Base-by-base conservation (phyloP, 1,140 invertebrate genomes). In the Pseudomyrmex dendroicus region DNA sequence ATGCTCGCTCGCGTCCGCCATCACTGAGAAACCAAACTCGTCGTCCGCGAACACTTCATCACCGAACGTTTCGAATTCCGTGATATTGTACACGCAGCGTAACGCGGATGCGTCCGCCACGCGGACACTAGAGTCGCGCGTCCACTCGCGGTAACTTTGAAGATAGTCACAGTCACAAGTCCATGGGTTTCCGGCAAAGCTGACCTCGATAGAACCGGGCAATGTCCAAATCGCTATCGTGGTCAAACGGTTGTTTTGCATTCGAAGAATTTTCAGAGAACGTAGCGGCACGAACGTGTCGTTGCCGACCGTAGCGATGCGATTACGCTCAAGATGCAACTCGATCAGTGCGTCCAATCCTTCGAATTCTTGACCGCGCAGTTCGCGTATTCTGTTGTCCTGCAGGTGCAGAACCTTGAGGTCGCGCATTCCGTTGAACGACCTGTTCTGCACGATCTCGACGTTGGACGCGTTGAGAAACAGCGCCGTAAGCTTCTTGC, bases 381-480 rank as follows among this genome's bases (percentile, higher is more conserved):
- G 94, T 57, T 95, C 95, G 15, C 94, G 96, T 62, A 99, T 92
- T 84, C 95, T 95, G 91, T 99, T 99, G 90, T 97, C 95, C 90
- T 98, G 96, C 62, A 98, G 93, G 90, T 98, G 97, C 17, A 99
- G 94, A 13, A 97, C 95, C 94, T 97, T 96, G 63, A 99, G 94
- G 85, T 98, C 96, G 87, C 96, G 95, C 17, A 99, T 94, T 0
- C 98, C 98, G 90, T 98, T 98, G 93, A 99, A 99, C 46, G 98
- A 98, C 89, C 97, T 95, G 91, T 98, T 99, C 91, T 98, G 97
- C 84, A 99, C 96, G 5, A 95, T 95, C 92, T 98, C 97, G 90
- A 99, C 97, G 90, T 97, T 96, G 15, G 97, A 98, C 52, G 96
- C 95, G 92, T 99, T 99, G 61, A 99, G 93, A 91, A 97, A 98